A percentile compares a stretch with the other conserved stretches of the same genome.
Conservation (phyloP, 2,797 vertebrate genomes). For the Hypotaenidia philippensis region DNA sequence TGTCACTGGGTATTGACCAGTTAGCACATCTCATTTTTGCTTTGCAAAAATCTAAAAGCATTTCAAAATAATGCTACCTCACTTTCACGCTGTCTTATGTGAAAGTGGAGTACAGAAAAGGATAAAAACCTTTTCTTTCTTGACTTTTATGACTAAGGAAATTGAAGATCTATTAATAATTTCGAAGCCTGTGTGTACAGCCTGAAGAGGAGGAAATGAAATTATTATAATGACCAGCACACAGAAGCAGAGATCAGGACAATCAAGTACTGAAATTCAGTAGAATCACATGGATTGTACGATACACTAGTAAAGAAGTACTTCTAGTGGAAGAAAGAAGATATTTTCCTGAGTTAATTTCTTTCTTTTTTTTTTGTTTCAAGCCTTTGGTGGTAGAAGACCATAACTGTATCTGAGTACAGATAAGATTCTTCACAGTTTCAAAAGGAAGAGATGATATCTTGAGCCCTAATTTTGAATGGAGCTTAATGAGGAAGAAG, state of each 20-base stretch:
- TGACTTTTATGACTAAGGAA: neutral
- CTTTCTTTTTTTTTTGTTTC: neutral
- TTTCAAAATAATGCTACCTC: neutral
- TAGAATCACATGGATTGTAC: neutral
- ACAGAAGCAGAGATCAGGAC: neutral
- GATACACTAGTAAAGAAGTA: neutral
- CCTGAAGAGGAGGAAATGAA: neutral
- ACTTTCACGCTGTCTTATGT: neutral
- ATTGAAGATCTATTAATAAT: neutral
- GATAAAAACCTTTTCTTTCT: neutral
- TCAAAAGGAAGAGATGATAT: neutral
- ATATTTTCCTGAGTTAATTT: neutral
- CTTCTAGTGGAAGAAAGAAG: neutral
- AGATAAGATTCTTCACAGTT: neutral
- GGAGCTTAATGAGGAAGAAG: neutral
- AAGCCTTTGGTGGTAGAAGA: neutral
- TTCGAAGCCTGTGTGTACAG: neutral
- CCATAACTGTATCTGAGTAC: neutral
- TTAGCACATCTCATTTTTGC: neutral
- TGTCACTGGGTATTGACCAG: neutral
- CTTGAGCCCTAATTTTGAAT: neutral
- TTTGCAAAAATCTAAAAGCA: conserved; percentile 20
- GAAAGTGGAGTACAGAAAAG: neutral
- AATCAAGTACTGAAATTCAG: neutral
- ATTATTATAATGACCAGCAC: neutral